A percentile compares a stretch with the other conserved stretches of the same genome.
Evolutionary conservation across 1,140 invertebrate genomes (phyloP).

Genomic region (Carcinoscorpius rotundicauda): DNA sequence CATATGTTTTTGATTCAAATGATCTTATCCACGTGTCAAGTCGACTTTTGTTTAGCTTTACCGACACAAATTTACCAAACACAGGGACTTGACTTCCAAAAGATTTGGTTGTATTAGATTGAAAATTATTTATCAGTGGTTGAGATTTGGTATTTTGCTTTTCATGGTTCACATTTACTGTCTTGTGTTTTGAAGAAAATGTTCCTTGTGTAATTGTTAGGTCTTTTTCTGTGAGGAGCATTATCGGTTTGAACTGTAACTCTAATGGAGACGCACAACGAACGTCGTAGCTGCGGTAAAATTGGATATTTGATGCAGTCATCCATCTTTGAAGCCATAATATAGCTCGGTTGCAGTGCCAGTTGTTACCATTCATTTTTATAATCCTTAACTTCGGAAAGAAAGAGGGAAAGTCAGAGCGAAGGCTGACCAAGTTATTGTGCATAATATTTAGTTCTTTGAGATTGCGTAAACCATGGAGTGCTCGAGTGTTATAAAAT

Average conservation of each 20-base stretch:
- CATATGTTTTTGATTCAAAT: too few species aligned
- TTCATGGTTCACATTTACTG: not conserved
- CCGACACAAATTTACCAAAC: not conserved
- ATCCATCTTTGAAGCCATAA: constrained; percentile 36
- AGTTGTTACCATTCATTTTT: constrained; percentile 36
- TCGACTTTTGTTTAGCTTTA: not conserved
- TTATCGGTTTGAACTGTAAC: constrained; percentile 26
- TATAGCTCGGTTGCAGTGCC: constrained; percentile 33
- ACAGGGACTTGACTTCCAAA: not conserved
- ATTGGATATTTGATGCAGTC: constrained; percentile 23
- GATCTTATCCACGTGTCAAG: too few species aligned
- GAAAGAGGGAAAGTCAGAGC: constrained; percentile 51
- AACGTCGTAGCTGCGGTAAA: constrained; percentile 28
- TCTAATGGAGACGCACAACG: constrained; percentile 26
- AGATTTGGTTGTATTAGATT: not conserved
- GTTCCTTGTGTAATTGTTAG: not conserved
- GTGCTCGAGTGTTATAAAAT: constrained; percentile 44
- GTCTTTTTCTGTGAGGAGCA: constrained; percentile 24
- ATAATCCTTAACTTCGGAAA: constrained; percentile 47
- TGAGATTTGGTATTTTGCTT: constrained; percentile 10
- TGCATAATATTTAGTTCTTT: constrained; percentile 53
- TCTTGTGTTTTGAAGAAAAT: not conserved
- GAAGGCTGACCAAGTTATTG: constrained; percentile 46
- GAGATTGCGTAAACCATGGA: constrained; percentile 44
- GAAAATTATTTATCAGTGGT: not conserved